phyloP scores from a whole-genome alignment of 2,888 invertebrate species.

The Monopis laevigella region DNA sequence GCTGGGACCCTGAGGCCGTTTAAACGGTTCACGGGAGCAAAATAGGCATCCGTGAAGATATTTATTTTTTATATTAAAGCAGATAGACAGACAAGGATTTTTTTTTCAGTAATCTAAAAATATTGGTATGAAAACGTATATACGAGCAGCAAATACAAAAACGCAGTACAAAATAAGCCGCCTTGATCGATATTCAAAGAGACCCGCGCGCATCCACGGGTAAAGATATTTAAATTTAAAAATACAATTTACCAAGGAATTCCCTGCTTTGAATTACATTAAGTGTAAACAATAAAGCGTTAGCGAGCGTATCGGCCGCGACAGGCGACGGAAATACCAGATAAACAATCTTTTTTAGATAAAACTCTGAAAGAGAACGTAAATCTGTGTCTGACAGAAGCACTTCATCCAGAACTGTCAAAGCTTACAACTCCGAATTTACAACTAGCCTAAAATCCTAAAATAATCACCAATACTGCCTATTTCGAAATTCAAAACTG shows the following conservation, averaged over 20 bases:
- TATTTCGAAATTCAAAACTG: constrained; percentile 2
- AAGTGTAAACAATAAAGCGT: constrained; percentile 64
- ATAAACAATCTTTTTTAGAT: constrained; percentile 67
- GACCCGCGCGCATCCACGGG: constrained; percentile 25
- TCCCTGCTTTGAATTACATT: constrained; percentile 66
- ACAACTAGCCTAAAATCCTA: not conserved
- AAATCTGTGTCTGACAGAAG: constrained; percentile 45
- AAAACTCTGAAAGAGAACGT: constrained; percentile 53
- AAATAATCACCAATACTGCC: constrained; percentile 2
- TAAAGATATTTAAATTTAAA: constrained; percentile 55
- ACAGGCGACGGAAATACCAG: constrained; percentile 62
- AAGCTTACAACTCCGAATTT: constrained; percentile 21
- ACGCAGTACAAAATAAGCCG: constrained; percentile 44
- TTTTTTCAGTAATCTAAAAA: not conserved
- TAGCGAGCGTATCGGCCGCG: constrained; percentile 59
- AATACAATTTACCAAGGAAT: constrained; percentile 61
- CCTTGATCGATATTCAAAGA: constrained; percentile 48
- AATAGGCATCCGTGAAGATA: no score
- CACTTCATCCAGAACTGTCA: constrained; percentile 50
- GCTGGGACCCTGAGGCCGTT: no score
- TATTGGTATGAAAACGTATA: not conserved
- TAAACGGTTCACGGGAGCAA: no score
- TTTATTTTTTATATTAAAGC: no score
- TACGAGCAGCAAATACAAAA: constrained; percentile 18
- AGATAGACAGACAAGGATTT: not conserved